Evolutionary conservation across 1,140 invertebrate genomes (phyloP).

Genomic region (Drosophila micromelanica): DNA sequence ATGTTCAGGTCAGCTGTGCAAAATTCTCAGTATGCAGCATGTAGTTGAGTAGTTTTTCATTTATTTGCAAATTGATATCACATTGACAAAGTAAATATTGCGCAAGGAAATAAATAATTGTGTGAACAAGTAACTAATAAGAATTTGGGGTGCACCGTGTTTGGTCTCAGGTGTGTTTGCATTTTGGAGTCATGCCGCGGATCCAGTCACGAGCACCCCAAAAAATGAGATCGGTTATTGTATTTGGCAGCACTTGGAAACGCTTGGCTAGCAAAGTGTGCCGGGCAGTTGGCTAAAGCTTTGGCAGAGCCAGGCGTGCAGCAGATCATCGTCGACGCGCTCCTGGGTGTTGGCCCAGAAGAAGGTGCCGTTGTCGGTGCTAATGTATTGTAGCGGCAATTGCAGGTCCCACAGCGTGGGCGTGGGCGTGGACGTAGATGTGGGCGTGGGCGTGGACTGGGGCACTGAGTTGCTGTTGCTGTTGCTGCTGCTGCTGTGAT

Average conservation of each 20-base stretch:
- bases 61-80: slow-evolving; percentile 78
- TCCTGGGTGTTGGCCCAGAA: slow-evolving; percentile 77
- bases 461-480: slow-evolving; percentile 9
- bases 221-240: slow-evolving; percentile 62
- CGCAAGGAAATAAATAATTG: slow-evolving; percentile 69
- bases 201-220: slow-evolving; percentile 25
- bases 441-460: slow-evolving; percentile 15
- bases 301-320: slow-evolving; percentile 71
- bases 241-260: slow-evolving; percentile 4
- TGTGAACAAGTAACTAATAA: slow-evolving; percentile 50
- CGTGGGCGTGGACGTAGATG: slow-evolving; percentile 14
- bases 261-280: slow-evolving; percentile 56
- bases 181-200: slow-evolving; percentile 1
- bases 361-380: slow-evolving; percentile 80
- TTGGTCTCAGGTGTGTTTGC: slow-evolving; percentile 1
- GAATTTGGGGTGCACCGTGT: slow-evolving; percentile 31
- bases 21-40: slow-evolving; percentile 22
- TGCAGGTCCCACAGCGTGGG: slow-evolving; percentile 48
- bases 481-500: slow-evolving; percentile 40
- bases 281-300: slow-evolving; percentile 71
- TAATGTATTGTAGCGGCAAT: slow-evolving; percentile 72
- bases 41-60: slow-evolving; percentile 59
- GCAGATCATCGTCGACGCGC: slow-evolving; percentile 73
- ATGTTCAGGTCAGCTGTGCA: not conserved
- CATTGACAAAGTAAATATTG: slow-evolving; percentile 78